phyloP scores from a whole-genome alignment of 2,888 invertebrate species.

The Luperina nickerlii region DNA sequence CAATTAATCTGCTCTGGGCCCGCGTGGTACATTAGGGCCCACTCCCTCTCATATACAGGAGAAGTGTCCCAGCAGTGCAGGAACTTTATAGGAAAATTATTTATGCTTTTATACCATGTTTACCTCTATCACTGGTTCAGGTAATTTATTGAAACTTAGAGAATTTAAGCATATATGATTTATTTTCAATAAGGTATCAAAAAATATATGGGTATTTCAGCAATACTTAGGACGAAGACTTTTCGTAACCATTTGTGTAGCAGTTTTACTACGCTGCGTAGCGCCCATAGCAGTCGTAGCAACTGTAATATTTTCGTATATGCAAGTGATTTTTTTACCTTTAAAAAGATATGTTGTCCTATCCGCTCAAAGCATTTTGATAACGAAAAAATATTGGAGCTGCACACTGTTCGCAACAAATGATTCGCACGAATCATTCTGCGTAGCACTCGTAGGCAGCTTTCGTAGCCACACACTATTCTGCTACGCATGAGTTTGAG shows the following conservation, averaged over 20 bases:
- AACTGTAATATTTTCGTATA: neutral
- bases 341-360: neutral
- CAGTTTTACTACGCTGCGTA: conserved; percentile 28
- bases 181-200: neutral
- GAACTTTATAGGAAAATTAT: neutral
- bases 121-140: neutral
- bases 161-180: neutral
- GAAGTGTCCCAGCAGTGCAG: neutral
- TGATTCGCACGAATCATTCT: neutral
- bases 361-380: neutral
- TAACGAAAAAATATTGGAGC: neutral
- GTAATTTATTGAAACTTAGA: neutral
- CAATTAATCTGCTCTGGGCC: too few species aligned
- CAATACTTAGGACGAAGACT: neutral
- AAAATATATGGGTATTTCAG: neutral
- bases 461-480: conserved; percentile 19
- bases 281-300: conserved; percentile 27
- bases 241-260: neutral
- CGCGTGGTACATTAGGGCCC: neutral
- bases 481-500: neutral
- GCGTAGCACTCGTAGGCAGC: conserved; percentile 28
- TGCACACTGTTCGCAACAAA: neutral
- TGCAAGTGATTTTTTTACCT: neutral
- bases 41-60: neutral
- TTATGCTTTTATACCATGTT: neutral